Conservation (phyloP, 2,888 invertebrate species). For the Erpobdella octoculata region DNA sequence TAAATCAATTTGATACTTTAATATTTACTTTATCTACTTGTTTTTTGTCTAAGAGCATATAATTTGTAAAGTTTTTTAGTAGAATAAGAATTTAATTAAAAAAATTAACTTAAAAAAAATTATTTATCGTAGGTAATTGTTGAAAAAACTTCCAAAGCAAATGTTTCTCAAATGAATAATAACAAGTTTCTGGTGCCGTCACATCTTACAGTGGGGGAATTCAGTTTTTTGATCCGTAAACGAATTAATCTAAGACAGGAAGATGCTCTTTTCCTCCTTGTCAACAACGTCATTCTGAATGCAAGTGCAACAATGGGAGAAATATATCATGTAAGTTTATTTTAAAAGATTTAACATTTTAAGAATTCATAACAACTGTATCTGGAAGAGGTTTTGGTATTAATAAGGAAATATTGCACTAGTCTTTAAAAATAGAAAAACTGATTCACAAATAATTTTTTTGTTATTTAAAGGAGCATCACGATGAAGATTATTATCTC, state of each 20-base stretch:
- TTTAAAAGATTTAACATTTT: too few relatives aligned
- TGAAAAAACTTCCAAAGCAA: conserved; percentile 88
- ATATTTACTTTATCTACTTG: too few relatives aligned
- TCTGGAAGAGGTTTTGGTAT: too few relatives aligned
- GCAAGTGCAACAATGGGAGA: conserved; percentile 93
- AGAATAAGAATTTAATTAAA: neutral
- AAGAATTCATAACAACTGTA: too few relatives aligned
- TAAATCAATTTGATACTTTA: too few relatives aligned
- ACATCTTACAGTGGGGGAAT: conserved; percentile 90
- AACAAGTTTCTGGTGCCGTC: conserved; percentile 93
- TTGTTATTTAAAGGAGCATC: conserved; percentile 86
- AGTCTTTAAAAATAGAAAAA: too few relatives aligned
- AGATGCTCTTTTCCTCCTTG: conserved; percentile 92
- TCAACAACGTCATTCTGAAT: conserved; percentile 89
- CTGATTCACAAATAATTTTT: too few relatives aligned
- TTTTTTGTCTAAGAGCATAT: too few relatives aligned
- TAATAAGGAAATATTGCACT: too few relatives aligned
- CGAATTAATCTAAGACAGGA: conserved; percentile 88
- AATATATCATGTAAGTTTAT: conserved; percentile 78
- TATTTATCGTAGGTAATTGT: conserved; percentile 73
- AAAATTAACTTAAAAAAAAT: too few relatives aligned
- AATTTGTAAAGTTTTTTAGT: neutral
- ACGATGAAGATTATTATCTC: conserved; percentile 97
- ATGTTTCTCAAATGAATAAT: conserved; percentile 88
- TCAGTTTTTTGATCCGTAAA: conserved; percentile 90